These are phyloP conservation scores for Rattus rattus DNA, from an alignment of 2,113 vertebrate species.

Conservation along the genomic window DNA sequence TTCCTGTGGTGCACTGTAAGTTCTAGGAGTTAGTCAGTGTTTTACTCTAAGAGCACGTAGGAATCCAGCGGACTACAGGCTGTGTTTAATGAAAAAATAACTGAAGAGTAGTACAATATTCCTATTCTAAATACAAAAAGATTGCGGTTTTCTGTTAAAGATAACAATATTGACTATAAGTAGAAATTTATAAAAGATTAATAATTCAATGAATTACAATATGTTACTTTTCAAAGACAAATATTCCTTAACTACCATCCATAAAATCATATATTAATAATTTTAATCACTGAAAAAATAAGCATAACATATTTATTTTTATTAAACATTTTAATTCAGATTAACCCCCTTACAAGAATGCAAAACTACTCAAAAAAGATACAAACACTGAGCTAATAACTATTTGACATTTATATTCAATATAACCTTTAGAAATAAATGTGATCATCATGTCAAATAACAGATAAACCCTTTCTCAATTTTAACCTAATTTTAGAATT, in stretches of 20 bases:
- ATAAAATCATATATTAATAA: background rate
- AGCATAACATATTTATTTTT: background rate
- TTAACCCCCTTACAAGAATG: background rate
- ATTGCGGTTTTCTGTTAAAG: rapidly evolving
- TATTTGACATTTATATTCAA: background rate
- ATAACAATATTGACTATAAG: background rate
- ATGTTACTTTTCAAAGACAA: background rate
- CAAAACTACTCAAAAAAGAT: background rate
- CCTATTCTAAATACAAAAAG: background rate
- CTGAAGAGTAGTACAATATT: background rate
- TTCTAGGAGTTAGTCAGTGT: background rate
- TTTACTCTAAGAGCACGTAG: background rate
- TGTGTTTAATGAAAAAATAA: background rate
- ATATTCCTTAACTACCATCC: background rate
- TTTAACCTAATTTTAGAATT: background rate
- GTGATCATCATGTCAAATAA: background rate
- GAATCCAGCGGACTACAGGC: background rate
- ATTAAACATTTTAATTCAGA: background rate
- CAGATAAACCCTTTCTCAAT: background rate
- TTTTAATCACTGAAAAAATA: background rate
- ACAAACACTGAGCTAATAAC: background rate
- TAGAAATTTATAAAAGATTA: background rate
- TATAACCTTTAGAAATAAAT: background rate
- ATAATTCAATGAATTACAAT: background rate
- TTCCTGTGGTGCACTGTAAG: background rate